Conservation (phyloP, 2,888 invertebrate genomes). For the Bedellia somnulentella region DNA sequence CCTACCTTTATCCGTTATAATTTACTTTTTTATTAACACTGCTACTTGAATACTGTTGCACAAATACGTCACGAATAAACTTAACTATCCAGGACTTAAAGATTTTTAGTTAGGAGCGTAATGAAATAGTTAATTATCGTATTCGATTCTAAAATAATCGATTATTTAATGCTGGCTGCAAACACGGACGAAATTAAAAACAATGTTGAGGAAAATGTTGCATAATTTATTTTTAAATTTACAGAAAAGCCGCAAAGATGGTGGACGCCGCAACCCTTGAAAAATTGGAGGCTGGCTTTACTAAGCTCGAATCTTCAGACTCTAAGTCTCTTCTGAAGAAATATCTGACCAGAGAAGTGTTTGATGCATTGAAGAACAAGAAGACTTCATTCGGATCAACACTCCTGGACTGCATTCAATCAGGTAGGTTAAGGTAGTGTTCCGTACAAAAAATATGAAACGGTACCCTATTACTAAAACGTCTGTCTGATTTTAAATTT, state of each 20-base stretch:
- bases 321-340: slow-evolving; percentile 97
- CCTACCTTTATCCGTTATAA: too few relatives aligned
- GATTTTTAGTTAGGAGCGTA: too few relatives aligned
- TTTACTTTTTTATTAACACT: neutral
- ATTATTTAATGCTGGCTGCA: too few relatives aligned
- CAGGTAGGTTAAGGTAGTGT: slow-evolving; percentile 71
- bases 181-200: too few relatives aligned
- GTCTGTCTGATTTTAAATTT: too few relatives aligned
- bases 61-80: neutral
- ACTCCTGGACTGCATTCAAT: slow-evolving; percentile 92
- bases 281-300: slow-evolving; percentile 89
- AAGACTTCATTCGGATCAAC: slow-evolving; percentile 93
- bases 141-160: too few relatives aligned
- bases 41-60: slow-evolving; percentile 2
- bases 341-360: slow-evolving; percentile 87
- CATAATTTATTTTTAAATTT: too few relatives aligned
- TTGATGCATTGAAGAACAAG: slow-evolving; percentile 89
- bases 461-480: too few relatives aligned
- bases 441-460: too few relatives aligned
- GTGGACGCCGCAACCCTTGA: slow-evolving; percentile 89
- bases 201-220: too few relatives aligned
- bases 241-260: slow-evolving; percentile 77
- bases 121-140: too few relatives aligned
- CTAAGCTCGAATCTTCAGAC: slow-evolving; percentile 84
- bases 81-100: too few relatives aligned